Evolutionary conservation across 2,797 vertebrate genomes (phyloP).

Genomic region (Sparidentex hasta): DNA sequence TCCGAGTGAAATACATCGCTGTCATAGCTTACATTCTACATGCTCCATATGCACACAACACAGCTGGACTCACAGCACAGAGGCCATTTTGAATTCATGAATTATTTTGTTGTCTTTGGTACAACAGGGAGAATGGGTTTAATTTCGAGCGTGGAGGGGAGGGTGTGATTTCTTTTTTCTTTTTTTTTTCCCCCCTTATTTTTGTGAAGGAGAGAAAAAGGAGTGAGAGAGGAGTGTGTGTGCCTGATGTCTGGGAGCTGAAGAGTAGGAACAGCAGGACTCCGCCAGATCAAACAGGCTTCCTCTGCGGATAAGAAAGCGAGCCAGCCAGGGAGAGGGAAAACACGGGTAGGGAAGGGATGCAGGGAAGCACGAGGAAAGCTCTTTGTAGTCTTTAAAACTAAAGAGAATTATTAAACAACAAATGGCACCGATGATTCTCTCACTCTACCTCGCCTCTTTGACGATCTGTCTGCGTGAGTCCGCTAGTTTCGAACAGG

Average conservation of each 20-base stretch:
- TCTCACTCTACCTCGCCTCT: constrained; percentile 30
- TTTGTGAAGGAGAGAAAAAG: constrained; percentile 31
- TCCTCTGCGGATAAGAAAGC: constrained; percentile 75
- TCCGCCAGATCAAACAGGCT: constrained; percentile 78
- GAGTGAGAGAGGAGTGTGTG: constrained; percentile 35
- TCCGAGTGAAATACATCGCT: constrained; percentile 59
- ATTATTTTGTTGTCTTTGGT: constrained; percentile 74
- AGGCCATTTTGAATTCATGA: constrained; percentile 73
- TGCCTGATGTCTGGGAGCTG: constrained; percentile 63
- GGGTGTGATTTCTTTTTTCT: constrained; percentile 19
- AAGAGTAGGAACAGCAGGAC: constrained; percentile 75
- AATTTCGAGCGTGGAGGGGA: constrained; percentile 41
- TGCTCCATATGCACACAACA: constrained; percentile 59
- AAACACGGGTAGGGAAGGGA: constrained; percentile 47
- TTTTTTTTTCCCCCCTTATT: neutral
- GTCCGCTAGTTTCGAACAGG: constrained; percentile 50
- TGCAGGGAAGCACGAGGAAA: constrained; percentile 41
- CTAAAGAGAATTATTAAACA: constrained; percentile 29
- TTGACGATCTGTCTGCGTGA: constrained; percentile 19
- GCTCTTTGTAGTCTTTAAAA: constrained; percentile 55
- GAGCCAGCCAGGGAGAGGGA: constrained; percentile 37
- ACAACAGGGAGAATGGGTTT: constrained; percentile 56
- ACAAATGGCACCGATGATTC: constrained; percentile 36
- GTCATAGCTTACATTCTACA: constrained; percentile 75
- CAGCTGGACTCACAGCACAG: constrained; percentile 60